Conservation (phyloP, 2,888 invertebrate species). For the Periphyllus acericola region DNA sequence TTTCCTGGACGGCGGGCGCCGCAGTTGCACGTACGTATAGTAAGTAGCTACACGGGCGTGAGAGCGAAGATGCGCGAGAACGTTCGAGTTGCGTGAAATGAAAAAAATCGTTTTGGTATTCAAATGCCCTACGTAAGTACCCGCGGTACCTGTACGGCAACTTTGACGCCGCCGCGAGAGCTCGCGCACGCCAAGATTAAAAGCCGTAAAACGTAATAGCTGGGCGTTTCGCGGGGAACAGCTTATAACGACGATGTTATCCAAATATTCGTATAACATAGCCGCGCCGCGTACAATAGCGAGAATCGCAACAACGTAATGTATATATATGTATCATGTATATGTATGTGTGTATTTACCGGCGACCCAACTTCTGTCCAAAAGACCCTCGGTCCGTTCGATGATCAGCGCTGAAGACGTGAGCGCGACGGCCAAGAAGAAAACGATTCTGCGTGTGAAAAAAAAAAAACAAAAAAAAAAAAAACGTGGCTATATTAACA, state of each 20-base stretch:
- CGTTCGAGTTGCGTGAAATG: slow-evolving; percentile 31
- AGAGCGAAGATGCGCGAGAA: too few species aligned
- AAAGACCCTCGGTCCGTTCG: slow-evolving; percentile 88
- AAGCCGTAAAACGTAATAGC: slow-evolving; percentile 36
- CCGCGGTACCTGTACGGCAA: neutral
- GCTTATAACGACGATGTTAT: neutral
- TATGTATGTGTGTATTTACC: slow-evolving; percentile 67
- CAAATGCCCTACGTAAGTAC: slow-evolving; percentile 37
- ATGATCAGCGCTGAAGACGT: slow-evolving; percentile 92
- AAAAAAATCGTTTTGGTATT: slow-evolving; percentile 2
- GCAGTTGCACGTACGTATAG: neutral
- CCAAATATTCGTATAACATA: slow-evolving; percentile 29
- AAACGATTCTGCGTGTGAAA: slow-evolving; percentile 83
- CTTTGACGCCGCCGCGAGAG: neutral
- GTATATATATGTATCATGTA: neutral
- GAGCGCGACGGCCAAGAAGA: slow-evolving; percentile 93
- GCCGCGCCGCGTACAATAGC: neutral
- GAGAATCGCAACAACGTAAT: neutral
- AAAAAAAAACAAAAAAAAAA: neutral
- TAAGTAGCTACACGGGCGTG: too few species aligned
- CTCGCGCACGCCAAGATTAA: slow-evolving; percentile 34
- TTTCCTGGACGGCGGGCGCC: neutral
- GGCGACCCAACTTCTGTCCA: slow-evolving; percentile 94
- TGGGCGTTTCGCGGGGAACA: neutral
- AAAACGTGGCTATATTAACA: neutral